Evolutionary conservation across 2,113 vertebrate genomes (phyloP).

Genomic region (Vireo altiloquus): DNA sequence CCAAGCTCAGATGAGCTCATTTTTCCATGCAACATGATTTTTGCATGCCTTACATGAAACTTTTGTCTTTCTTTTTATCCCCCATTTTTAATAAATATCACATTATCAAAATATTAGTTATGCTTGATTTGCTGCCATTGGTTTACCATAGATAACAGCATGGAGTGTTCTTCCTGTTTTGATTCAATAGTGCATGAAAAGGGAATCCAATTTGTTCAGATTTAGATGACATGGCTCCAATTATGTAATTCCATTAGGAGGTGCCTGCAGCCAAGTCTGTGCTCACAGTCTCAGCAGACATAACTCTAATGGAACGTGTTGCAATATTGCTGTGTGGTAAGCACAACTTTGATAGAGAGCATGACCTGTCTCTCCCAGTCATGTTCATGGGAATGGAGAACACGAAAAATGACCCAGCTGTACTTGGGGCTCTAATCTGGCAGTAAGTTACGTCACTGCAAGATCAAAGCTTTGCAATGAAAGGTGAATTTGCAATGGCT

Average conservation of each 20-base stretch:
- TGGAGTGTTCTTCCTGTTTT: slow-evolving; percentile 46
- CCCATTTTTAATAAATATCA: slow-evolving; percentile 13
- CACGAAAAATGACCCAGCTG: slow-evolving; percentile 48
- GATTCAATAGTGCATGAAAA: slow-evolving; percentile 66
- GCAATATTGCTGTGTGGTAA: slow-evolving; percentile 44
- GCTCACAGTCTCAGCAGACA: slow-evolving; percentile 41
- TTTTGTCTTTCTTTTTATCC: not conserved
- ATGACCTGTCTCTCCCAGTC: slow-evolving; percentile 34
- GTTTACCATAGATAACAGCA: slow-evolving; percentile 44
- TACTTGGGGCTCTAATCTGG: slow-evolving; percentile 50
- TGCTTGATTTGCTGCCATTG: slow-evolving; percentile 5
- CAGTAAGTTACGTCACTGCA: slow-evolving; percentile 58
- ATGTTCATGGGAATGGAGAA: slow-evolving; percentile 44
- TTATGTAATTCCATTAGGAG: slow-evolving; percentile 69
- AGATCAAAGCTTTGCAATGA: slow-evolving; percentile 60
- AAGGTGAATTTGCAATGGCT: slow-evolving; percentile 61
- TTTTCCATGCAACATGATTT: not conserved
- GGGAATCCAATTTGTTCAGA: slow-evolving; percentile 68
- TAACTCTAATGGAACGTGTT: slow-evolving; percentile 29
- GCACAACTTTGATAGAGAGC: slow-evolving; percentile 57
- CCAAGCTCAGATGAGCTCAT: not conserved
- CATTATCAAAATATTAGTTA: slow-evolving; percentile 38
- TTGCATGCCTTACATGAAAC: not conserved
- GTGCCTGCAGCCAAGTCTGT: slow-evolving; percentile 56
- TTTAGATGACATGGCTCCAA: slow-evolving; percentile 69